Conservation (phyloP, 2,113 vertebrate species). For the Entelurus aequoreus region DNA sequence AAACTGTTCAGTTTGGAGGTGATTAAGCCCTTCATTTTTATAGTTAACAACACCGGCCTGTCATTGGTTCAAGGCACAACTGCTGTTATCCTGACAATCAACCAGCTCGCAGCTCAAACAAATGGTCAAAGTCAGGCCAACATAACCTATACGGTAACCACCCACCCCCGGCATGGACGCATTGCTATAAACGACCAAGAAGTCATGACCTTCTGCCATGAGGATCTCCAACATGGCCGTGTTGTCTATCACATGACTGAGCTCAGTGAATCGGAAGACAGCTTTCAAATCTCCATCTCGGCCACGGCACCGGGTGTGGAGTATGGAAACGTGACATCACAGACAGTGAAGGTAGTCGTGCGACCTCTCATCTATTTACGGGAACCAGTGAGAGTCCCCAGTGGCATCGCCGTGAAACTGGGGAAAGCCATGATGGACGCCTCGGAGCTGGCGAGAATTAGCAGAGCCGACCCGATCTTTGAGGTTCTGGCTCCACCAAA, state of each 20-base stretch:
- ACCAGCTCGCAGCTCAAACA: slow-evolving; percentile 78
- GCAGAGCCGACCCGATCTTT: slow-evolving; percentile 77
- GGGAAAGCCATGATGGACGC: slow-evolving; percentile 79
- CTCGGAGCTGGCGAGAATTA: slow-evolving; percentile 77
- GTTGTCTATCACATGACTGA: slow-evolving; percentile 80
- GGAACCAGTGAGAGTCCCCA: slow-evolving; percentile 68
- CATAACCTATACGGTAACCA: slow-evolving; percentile 75
- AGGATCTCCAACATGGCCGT: slow-evolving; percentile 70
- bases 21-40: slow-evolving; percentile 64
- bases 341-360: slow-evolving; percentile 71
- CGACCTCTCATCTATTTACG: slow-evolving; percentile 71
- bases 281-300: slow-evolving; percentile 73
- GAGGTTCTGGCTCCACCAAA: slow-evolving; percentile 74
- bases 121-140: slow-evolving; percentile 70
- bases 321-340: slow-evolving; percentile 72
- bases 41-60: slow-evolving; percentile 80
- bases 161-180: slow-evolving; percentile 72
- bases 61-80: slow-evolving; percentile 77
- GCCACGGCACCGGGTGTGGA: slow-evolving; percentile 56
- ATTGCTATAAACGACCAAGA: slow-evolving; percentile 69
- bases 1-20: slow-evolving; percentile 83
- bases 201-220: slow-evolving; percentile 76
- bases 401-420: slow-evolving; percentile 70
- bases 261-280: slow-evolving; percentile 72
- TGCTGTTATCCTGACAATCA: slow-evolving; percentile 66